These are phyloP conservation scores for Archegozetes longisetosus DNA, from an alignment of 1,140 invertebrate species.

Conservation along the genomic window DNA sequence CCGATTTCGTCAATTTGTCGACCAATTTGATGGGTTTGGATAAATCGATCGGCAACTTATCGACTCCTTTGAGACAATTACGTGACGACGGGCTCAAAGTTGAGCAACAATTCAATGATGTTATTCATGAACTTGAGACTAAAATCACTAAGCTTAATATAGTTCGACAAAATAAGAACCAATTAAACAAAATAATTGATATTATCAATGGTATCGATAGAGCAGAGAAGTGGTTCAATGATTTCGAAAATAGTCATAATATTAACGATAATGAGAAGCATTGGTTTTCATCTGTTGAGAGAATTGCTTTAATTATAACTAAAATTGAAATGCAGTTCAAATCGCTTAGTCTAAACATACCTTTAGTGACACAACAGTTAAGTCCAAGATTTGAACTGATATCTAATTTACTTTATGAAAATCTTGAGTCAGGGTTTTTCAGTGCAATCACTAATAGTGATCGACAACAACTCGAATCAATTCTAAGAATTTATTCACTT, in stretches of 20 bases:
- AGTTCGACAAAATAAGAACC: slow-evolving; percentile 4
- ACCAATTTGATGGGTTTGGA: slow-evolving; percentile 82
- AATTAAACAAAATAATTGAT: slow-evolving; percentile 3
- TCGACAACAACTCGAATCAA: not conserved
- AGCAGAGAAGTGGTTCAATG: not conserved
- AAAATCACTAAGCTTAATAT: not conserved
- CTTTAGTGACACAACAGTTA: not conserved
- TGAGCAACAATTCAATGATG: not conserved
- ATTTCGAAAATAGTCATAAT: not conserved
- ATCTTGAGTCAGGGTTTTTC: not conserved
- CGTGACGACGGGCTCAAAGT: slow-evolving; percentile 49
- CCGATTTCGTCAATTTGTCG: slow-evolving; percentile 88
- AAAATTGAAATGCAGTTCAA: not conserved
- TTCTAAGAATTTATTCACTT: slow-evolving; percentile 29
- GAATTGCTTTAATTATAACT: not conserved
- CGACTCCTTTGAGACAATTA: slow-evolving; percentile 54
- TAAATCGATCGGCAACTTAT: slow-evolving; percentile 60
- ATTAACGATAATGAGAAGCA: not conserved
- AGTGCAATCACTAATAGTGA: not conserved
- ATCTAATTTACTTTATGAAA: not conserved
- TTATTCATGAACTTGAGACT: not conserved
- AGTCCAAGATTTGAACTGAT: not conserved
- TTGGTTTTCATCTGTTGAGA: not conserved
- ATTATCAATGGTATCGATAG: not conserved
- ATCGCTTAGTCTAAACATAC: not conserved